These are phyloP conservation scores for Drosophila pallidifrons DNA, from an alignment of 1,140 invertebrate genomes.

Conservation along the genomic window DNA sequence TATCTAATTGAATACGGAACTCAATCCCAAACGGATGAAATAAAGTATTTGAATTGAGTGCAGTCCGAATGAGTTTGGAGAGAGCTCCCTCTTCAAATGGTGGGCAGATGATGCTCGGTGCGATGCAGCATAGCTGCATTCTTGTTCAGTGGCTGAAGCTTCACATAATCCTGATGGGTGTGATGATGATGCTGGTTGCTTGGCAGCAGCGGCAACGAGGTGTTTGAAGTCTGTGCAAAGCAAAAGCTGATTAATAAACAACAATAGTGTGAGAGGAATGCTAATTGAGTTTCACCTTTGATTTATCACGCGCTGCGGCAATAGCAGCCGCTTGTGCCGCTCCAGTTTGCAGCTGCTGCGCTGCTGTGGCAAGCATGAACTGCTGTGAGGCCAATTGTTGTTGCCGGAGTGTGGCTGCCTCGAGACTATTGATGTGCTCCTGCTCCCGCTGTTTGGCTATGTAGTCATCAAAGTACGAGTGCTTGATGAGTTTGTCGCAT, in stretches of 20 bases:
- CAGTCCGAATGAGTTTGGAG: constrained; percentile 15
- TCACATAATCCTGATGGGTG: constrained; percentile 75
- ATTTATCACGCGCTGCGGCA: constrained; percentile 78
- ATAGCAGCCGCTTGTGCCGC: constrained; percentile 70
- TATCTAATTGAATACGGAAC: constrained; percentile 35
- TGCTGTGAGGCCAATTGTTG: constrained; percentile 76
- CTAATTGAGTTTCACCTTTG: constrained; percentile 62
- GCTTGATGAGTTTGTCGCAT: constrained; percentile 95
- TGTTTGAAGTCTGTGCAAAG: constrained; percentile 76
- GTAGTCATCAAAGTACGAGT: constrained; percentile 87
- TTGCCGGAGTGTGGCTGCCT: constrained; percentile 72
- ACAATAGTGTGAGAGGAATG: neutral
- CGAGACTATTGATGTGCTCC: constrained; percentile 73
- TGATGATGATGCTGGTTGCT: constrained; percentile 79
- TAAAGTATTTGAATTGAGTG: constrained; percentile 24
- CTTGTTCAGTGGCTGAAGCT: constrained; percentile 81
- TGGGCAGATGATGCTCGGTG: constrained; percentile 83
- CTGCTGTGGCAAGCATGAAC: constrained; percentile 71
- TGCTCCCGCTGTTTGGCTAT: constrained; percentile 80
- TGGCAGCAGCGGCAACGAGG: constrained; percentile 80
- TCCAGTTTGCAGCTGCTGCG: constrained; percentile 73
- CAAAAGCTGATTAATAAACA: neutral
- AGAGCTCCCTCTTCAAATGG: constrained; percentile 56
- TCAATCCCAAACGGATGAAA: constrained; percentile 6
- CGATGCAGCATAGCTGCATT: constrained; percentile 75